A percentile compares a stretch with the other conserved stretches of the same genome.
Evolutionary conservation across 2,113 vertebrate genomes (phyloP).

Genomic region (Sinocyclocheilus grahami): DNA sequence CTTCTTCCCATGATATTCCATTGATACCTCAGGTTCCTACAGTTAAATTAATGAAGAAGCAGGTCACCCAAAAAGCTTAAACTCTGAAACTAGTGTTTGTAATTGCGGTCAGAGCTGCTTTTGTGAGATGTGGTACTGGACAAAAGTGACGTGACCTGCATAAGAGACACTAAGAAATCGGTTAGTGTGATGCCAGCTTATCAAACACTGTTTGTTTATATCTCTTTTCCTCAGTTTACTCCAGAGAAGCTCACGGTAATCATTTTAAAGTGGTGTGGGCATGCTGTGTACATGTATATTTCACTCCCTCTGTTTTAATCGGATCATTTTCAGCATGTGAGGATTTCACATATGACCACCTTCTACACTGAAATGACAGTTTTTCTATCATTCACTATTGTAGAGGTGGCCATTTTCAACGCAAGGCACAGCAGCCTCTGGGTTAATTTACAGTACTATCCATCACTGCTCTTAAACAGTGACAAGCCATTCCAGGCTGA

Average conservation of each 20-base stretch:
- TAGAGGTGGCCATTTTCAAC: constrained; percentile 73
- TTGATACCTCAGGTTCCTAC: background rate
- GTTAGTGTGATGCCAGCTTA: background rate
- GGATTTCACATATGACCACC: constrained; percentile 54
- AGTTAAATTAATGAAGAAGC: background rate
- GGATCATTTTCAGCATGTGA: background rate
- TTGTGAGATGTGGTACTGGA: background rate
- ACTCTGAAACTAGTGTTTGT: background rate
- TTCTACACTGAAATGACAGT: constrained; percentile 49
- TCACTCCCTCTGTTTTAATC: background rate
- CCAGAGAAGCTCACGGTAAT: constrained; percentile 73
- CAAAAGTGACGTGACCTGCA: background rate
- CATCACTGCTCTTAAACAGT: background rate
- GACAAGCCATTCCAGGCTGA: background rate
- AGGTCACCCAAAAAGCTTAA: background rate
- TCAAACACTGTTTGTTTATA: constrained; percentile 18
- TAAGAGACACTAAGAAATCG: background rate
- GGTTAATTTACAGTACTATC: constrained; percentile 31
- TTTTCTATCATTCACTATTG: constrained; percentile 48
- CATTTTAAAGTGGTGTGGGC: constrained; percentile 32
- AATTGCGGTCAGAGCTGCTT: background rate
- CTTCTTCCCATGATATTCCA: background rate
- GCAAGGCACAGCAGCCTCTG: constrained; percentile 44
- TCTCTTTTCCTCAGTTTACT: constrained; percentile 61
- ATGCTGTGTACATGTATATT: constrained; percentile 42